These are phyloP conservation scores for Cairina moschata DNA, from an alignment of 2,113 vertebrate species.

Conservation along the genomic window DNA sequence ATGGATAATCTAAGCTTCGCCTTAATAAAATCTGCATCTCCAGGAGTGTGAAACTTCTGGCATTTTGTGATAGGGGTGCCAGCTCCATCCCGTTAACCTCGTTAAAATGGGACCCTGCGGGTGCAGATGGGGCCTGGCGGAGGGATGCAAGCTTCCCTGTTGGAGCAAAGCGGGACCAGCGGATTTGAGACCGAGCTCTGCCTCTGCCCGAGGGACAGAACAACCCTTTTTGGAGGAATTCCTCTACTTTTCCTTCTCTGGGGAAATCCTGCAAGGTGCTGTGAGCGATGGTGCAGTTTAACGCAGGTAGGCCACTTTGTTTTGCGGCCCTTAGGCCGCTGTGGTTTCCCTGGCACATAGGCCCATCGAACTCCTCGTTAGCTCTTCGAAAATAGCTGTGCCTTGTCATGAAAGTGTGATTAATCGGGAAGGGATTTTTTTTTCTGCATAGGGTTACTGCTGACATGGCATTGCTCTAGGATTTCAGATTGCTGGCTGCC, in stretches of 20 bases:
- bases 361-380: background rate
- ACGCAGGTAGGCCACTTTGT: background rate
- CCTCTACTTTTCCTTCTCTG: background rate
- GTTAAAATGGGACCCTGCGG: background rate
- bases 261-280: background rate
- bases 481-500: background rate
- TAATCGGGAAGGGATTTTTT: background rate
- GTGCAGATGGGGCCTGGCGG: fast-evolving
- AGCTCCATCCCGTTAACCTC: background rate
- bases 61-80: background rate
- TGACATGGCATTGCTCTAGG: fast-evolving
- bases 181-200: background rate
- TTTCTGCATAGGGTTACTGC: background rate
- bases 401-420: background rate
- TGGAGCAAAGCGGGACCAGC: background rate
- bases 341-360: fast-evolving
- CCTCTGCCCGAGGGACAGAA: background rate
- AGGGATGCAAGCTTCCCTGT: background rate
- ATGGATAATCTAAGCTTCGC: background rate
- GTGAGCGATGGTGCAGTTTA: background rate
- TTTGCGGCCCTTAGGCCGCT: background rate
- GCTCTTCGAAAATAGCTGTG: background rate
- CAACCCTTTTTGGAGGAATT: background rate
- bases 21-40: background rate
- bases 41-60: background rate